Percentiles rank a stretch among this genome's conserved stretches.
Conservation (phyloP, 2,113 vertebrate species). For the Chitala chitala region DNA sequence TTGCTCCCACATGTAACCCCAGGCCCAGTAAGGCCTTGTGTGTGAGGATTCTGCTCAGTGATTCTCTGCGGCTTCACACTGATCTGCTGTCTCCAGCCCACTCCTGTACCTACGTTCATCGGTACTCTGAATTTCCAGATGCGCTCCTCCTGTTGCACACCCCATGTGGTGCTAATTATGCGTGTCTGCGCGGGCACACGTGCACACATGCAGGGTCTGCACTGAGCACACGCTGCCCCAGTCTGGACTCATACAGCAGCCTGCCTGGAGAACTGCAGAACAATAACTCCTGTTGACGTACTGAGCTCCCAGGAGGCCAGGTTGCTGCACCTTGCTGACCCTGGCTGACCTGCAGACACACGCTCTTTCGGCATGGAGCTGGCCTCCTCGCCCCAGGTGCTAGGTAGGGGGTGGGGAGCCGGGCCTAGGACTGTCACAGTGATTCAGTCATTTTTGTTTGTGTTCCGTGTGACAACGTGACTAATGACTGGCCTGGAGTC, state of each 20-base stretch:
- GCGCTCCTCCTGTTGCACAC: neutral
- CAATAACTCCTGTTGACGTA: constrained; percentile 36
- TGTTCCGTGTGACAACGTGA: constrained; percentile 73
- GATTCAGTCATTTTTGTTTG: constrained; percentile 79
- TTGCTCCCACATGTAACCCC: too few relatives aligned
- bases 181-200: neutral
- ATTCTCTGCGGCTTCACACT: too few relatives aligned
- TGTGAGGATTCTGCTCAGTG: too few relatives aligned
- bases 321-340: neutral
- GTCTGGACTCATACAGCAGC: neutral
- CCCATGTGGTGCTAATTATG: constrained; percentile 8
- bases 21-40: too few relatives aligned
- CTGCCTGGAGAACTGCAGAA: constrained; percentile 14
- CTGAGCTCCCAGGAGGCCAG: constrained; percentile 3
- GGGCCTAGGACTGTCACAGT: constrained; percentile 62
- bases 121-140: neutral
- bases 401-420: constrained; percentile 40
- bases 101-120: neutral
- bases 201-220: neutral
- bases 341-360: constrained; percentile 24
- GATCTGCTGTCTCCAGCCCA: neutral
- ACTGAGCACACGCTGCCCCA: constrained; percentile 1
- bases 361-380: constrained; percentile 40
- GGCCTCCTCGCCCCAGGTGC: constrained; percentile 59
- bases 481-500: constrained; percentile 75